These are phyloP conservation scores for Oncorhynchus masou DNA, from an alignment of 2,113 vertebrate species.

Conservation along the genomic window DNA sequence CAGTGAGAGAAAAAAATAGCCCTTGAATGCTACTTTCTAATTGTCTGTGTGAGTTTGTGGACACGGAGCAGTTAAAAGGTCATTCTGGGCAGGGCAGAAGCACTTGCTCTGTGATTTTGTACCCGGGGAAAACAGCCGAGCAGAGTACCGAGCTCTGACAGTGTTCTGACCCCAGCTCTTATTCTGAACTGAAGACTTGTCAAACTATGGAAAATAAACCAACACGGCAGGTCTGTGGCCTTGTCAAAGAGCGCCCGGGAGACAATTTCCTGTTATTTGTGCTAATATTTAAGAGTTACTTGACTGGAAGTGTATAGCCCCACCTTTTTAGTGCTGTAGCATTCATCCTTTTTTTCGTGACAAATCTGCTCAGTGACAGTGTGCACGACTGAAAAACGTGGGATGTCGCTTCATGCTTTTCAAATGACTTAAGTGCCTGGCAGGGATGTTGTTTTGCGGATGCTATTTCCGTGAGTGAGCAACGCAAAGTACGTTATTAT, in stretches of 20 bases:
- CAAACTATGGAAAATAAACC: background rate
- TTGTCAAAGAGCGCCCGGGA: background rate
- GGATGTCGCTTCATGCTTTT: conserved; percentile 57
- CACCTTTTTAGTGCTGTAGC: background rate
- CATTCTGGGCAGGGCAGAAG: conserved; percentile 7
- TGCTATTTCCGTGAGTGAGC: conserved; percentile 67
- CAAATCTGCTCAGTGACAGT: conserved; percentile 47
- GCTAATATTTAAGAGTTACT: no score
- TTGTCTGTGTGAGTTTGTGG: conserved; percentile 12
- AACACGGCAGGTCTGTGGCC: background rate
- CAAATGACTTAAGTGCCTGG: conserved; percentile 53
- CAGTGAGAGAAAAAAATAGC: background rate
- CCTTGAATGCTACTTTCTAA: background rate
- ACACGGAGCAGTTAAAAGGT: conserved; percentile 38
- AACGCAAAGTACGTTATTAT: conserved; percentile 68
- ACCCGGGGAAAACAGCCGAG: conserved; percentile 5
- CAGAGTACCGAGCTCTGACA: background rate
- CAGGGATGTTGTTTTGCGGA: conserved; percentile 56
- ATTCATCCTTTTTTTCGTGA: conserved; percentile 1
- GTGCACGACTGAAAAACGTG: conserved; percentile 57
- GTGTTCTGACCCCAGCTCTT: no score
- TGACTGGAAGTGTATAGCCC: no score
- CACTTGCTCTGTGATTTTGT: conserved; percentile 11
- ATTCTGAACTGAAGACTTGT: background rate
- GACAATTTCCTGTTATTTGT: background rate